These are phyloP conservation scores for Lamellibrachia luymesi DNA, from an alignment of 1,140 invertebrate genomes.

Conservation along the genomic window DNA sequence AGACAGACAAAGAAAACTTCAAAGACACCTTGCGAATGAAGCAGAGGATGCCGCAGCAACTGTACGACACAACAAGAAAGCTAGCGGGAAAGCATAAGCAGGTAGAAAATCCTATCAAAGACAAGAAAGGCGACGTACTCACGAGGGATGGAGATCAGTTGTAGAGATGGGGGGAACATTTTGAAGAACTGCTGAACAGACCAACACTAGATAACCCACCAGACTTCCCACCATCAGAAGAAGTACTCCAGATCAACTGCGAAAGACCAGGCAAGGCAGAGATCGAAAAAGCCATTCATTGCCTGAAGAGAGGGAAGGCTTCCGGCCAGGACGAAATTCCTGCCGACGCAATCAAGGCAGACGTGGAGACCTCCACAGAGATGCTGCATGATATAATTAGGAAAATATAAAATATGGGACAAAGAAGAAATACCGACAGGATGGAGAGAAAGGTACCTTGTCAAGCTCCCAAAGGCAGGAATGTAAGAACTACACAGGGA, in stretches of 20 bases:
- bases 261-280: too few species aligned
- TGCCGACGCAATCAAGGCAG: too few species aligned
- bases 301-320: too few species aligned
- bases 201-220: not conserved
- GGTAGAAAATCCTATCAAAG: not conserved
- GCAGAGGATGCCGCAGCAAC: not conserved
- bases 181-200: slow-evolving; percentile 13
- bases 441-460: not conserved
- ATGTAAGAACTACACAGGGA: slow-evolving; percentile 14
- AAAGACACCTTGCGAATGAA: not conserved
- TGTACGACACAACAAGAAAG: not conserved
- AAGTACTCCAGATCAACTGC: too few species aligned
- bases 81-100: not conserved
- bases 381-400: not conserved
- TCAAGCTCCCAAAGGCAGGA: slow-evolving; percentile 11
- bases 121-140: too few species aligned
- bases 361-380: not conserved
- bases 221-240: not conserved
- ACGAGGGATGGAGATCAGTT: too few species aligned
- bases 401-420: not conserved
- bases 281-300: too few species aligned
- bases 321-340: too few species aligned
- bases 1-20: not conserved
- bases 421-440: not conserved
- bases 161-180: slow-evolving; percentile 9